A percentile compares a stretch with the other conserved stretches of the same genome.
Evolutionary conservation across 2,113 vertebrate species (phyloP).

Genomic region (Saimiri boliviensis): DNA sequence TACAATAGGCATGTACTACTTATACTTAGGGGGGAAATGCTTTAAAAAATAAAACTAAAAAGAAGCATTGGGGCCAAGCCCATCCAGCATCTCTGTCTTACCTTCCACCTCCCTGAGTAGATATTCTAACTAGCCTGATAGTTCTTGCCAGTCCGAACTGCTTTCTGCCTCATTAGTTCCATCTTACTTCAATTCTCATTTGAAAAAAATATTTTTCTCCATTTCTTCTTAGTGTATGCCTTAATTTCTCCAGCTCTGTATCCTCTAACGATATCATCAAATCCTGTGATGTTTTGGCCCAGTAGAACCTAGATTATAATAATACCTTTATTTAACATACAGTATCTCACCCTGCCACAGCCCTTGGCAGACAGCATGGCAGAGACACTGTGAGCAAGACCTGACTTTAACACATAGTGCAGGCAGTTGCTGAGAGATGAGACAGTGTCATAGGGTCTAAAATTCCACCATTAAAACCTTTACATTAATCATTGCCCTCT

Average conservation of each 20-base stretch:
- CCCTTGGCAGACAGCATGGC: background rate
- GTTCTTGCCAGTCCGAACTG: background rate
- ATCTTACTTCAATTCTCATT: slow-evolving; percentile 23
- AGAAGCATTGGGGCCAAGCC: background rate
- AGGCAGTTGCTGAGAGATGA: background rate
- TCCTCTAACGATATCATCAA: background rate
- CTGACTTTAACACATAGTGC: background rate
- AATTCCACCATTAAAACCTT: background rate
- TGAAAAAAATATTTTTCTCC: background rate
- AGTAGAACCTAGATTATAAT: background rate
- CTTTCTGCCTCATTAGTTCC: background rate
- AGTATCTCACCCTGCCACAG: background rate
- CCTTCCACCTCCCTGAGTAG: background rate
- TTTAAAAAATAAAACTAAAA: background rate
- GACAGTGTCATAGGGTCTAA: background rate
- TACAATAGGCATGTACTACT: background rate
- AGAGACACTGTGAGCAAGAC: background rate
- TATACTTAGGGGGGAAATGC: background rate
- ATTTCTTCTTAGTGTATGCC: background rate
- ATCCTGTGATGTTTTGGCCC: background rate
- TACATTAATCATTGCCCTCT: background rate
- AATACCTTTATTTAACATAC: background rate
- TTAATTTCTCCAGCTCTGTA: slow-evolving; percentile 9
- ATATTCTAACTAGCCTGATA: background rate
- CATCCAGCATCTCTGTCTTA: background rate